phyloP scores from a whole-genome alignment of 2,797 vertebrate genomes.

The Erethizon dorsatum region DNA sequence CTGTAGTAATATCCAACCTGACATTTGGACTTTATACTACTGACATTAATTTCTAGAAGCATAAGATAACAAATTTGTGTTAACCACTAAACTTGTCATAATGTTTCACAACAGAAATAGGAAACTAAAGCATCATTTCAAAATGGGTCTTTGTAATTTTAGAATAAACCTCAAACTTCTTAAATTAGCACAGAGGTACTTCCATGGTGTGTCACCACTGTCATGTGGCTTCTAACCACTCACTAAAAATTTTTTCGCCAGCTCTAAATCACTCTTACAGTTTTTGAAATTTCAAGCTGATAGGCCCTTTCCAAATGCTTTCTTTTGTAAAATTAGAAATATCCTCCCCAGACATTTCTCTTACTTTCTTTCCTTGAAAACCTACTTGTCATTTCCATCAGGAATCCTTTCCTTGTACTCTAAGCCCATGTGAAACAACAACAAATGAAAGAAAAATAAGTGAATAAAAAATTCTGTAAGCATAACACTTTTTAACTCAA shows the following conservation, averaged over 20 bases:
- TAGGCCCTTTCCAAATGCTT: neutral
- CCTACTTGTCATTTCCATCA: conserved; percentile 30
- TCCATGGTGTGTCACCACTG: neutral
- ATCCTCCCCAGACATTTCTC: neutral
- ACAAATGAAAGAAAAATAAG: conserved; percentile 58
- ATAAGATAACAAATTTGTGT: neutral
- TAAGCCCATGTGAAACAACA: conserved; percentile 21
- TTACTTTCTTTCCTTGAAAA: neutral
- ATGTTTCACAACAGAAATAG: neutral
- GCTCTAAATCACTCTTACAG: neutral
- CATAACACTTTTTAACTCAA: neutral
- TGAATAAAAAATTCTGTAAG: conserved; percentile 34
- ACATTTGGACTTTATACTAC: neutral
- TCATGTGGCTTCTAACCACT: neutral
- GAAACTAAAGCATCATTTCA: neutral
- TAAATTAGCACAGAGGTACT: neutral
- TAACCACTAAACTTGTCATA: neutral
- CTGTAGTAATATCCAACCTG: neutral
- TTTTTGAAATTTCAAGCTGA: conserved; percentile 15
- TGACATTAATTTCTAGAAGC: neutral
- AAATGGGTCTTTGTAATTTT: conserved; percentile 22
- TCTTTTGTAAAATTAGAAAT: neutral
- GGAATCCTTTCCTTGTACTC: neutral
- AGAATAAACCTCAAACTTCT: neutral
- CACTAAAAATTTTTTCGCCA: neutral